These are phyloP conservation scores for Xanthia togata DNA, from an alignment of 2,888 invertebrate species.

Conservation along the genomic window DNA sequence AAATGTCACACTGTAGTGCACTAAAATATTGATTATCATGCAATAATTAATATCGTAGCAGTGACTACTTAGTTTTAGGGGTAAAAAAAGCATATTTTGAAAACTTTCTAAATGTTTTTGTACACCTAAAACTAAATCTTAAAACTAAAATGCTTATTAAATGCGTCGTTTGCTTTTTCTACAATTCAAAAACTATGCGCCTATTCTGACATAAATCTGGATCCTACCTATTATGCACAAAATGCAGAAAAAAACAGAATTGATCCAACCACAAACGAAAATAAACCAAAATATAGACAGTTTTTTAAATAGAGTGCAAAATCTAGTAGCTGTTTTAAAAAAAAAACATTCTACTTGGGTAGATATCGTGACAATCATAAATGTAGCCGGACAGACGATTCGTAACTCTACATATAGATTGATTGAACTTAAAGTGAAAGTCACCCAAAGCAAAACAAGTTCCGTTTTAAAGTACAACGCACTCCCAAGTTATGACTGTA, in stretches of 20 bases:
- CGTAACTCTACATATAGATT: slow-evolving; percentile 40
- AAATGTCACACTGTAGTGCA: neutral
- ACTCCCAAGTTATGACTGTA: slow-evolving; percentile 27
- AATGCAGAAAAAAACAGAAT: neutral
- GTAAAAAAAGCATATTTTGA: neutral
- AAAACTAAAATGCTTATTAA: neutral
- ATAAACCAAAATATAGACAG: neutral
- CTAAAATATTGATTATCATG: neutral
- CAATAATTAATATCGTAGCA: neutral
- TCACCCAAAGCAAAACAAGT: slow-evolving; percentile 67
- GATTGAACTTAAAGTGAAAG: slow-evolving; percentile 74
- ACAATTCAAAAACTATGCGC: neutral
- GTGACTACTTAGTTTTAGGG: neutral
- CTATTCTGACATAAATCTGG: neutral
- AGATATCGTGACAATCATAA: slow-evolving; percentile 11
- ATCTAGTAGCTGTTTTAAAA: too few species aligned
- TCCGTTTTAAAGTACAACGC: slow-evolving; percentile 67
- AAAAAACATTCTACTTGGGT: too few species aligned
- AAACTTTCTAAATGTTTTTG: neutral
- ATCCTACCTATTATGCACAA: neutral
- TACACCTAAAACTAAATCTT: neutral
- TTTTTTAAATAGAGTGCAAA: neutral
- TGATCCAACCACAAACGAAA: neutral
- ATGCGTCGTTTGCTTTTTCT: neutral
- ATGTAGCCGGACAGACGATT: slow-evolving; percentile 14